These are phyloP conservation scores for Seriola dumerili DNA, from an alignment of 2,113 vertebrate species.

Conservation along the genomic window DNA sequence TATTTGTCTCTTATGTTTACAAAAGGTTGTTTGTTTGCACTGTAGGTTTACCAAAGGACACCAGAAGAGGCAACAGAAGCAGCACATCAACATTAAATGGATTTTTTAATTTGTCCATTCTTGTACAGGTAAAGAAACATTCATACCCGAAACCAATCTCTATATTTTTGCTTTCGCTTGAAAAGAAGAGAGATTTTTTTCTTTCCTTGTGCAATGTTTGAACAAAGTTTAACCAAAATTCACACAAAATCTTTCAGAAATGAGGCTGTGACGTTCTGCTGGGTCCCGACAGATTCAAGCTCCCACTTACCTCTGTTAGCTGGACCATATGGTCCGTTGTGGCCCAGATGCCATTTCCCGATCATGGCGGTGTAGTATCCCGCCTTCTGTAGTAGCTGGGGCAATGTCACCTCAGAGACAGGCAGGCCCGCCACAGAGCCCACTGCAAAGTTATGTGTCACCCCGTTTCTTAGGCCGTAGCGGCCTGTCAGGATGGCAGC, in stretches of 20 bases:
- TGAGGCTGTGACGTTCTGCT: not conserved
- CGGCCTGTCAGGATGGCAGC: conserved; percentile 94
- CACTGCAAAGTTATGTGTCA: conserved; percentile 94
- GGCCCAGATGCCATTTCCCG: conserved; percentile 98
- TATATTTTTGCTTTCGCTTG: not conserved
- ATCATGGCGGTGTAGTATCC: conserved; percentile 93
- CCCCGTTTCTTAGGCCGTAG: conserved; percentile 91
- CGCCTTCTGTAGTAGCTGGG: conserved; percentile 86
- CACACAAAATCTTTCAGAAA: not conserved
- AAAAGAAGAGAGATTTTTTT: not conserved
- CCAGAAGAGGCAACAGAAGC: no score
- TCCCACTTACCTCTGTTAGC: conserved; percentile 88
- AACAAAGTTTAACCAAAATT: not conserved
- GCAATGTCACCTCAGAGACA: conserved; percentile 92
- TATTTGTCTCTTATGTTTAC: no score
- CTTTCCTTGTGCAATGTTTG: not conserved
- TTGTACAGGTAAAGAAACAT: not conserved
- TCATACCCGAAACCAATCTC: not conserved
- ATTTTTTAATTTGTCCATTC: no score
- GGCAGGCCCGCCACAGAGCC: conserved; percentile 91
- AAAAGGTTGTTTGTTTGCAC: no score
- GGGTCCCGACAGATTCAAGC: not conserved
- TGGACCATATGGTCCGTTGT: conserved; percentile 88
- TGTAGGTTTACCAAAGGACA: no score
- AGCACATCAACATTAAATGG: no score